Evolutionary conservation across 1,140 invertebrate species (phyloP).

Genomic region (Drosophila sp.): DNA sequence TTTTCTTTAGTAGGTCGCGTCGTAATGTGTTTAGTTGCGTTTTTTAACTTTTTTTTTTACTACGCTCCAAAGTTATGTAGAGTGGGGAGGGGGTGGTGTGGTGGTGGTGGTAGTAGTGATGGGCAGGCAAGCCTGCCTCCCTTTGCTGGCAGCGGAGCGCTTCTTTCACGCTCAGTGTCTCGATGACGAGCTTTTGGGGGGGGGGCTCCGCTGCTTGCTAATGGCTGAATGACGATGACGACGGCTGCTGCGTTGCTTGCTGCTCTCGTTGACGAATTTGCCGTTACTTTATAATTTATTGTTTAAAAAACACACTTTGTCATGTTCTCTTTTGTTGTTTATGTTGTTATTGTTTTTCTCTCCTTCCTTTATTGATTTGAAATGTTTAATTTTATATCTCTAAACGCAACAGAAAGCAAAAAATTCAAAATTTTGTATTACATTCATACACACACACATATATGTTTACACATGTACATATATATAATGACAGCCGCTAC

Average conservation of each 20-base stretch:
- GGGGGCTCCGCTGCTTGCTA: constrained; percentile 37
- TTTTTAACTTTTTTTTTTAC: constrained; percentile 37
- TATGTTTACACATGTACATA: not conserved
- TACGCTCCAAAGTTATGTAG: constrained; percentile 9
- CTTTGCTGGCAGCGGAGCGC: constrained; percentile 47
- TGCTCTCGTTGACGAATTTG: constrained; percentile 28
- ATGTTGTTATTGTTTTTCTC: not conserved
- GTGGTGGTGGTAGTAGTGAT: not conserved
- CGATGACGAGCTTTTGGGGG: constrained; percentile 38
- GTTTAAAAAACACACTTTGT: constrained; percentile 10
- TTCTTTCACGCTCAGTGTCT: constrained; percentile 20
- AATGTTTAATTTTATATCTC: constrained; percentile 7
- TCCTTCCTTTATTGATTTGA: not conserved
- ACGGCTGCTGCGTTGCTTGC: constrained; percentile 31
- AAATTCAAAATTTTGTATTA: not conserved
- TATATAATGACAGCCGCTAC: constrained; percentile 3
- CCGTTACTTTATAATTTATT: constrained; percentile 33
- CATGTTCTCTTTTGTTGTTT: not conserved
- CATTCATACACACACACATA: not conserved
- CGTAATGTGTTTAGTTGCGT: constrained; percentile 53
- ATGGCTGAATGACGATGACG: constrained; percentile 1
- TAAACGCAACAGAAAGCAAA: constrained; percentile 5
- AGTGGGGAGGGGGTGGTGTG: not conserved
- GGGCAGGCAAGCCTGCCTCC: constrained; percentile 9
- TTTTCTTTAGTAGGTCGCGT: constrained; percentile 67